These are phyloP conservation scores for Ursus arctos DNA, from an alignment of 2,113 vertebrate genomes.

Conservation along the genomic window DNA sequence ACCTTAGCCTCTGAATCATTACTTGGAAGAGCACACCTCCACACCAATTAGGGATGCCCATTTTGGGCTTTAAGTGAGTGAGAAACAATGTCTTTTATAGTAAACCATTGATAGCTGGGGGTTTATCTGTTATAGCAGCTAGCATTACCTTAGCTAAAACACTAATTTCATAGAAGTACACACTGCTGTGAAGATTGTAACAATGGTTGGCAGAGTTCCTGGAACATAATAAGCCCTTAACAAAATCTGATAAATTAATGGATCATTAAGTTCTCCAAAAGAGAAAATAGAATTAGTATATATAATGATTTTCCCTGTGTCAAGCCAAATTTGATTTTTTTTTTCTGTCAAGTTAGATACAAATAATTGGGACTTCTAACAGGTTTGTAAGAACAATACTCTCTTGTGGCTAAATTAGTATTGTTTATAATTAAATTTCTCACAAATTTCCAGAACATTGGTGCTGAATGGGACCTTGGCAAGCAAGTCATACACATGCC, in stretches of 20 bases:
- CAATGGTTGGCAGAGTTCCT: conserved; percentile 36
- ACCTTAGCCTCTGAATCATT: not conserved
- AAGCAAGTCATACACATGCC: conserved; percentile 12
- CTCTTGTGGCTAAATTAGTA: conserved; percentile 68
- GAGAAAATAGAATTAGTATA: conserved; percentile 83
- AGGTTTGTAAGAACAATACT: conserved; percentile 55
- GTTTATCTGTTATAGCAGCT: not conserved
- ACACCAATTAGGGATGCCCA: not conserved
- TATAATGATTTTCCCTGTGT: conserved; percentile 79
- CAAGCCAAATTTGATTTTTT: conserved; percentile 76
- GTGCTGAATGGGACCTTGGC: conserved; percentile 39
- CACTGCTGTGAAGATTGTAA: not conserved
- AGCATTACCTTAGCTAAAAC: not conserved
- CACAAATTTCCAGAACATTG: conserved; percentile 59
- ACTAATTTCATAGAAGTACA: not conserved
- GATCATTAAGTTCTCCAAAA: conserved; percentile 78
- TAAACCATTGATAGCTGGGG: not conserved
- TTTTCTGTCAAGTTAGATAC: conserved; percentile 82
- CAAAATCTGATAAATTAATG: conserved; percentile 35
- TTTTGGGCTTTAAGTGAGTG: not conserved
- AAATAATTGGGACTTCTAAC: conserved; percentile 59
- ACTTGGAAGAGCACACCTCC: not conserved
- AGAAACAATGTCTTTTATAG: not conserved
- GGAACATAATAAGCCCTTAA: not conserved
- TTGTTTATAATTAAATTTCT: conserved; percentile 68